Base-by-base conservation (phyloP, 2,797 vertebrate species). In the Numenius phaeopus region DNA sequence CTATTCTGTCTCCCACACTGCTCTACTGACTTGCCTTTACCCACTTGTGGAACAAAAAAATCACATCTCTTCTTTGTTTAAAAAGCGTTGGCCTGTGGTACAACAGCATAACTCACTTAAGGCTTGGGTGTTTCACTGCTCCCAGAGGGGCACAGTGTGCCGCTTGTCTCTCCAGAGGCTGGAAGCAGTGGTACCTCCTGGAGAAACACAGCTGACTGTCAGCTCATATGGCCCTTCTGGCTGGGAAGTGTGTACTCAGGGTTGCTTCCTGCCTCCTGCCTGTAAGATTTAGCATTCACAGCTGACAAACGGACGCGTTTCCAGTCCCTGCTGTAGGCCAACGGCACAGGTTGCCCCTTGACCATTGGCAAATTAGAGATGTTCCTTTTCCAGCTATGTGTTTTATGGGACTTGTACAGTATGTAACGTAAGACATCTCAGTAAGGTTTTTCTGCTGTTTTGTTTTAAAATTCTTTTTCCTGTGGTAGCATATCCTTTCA, bases 251-350 rank as follows among this genome's bases (percentile, higher is more conserved):
- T 11, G 23, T 34, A 24, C 82, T 50, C 32, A 15, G 18, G 9
- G 76, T 69, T 42, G 17, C 27, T 76, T 87, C 58, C 46, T 44
- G 5, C 52, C 55, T 40, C 9, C 18, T 70, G 52, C 52, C 39
- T n/a, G 2, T 4, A 3, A n/a, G 10, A n/a, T 30, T 62, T 52
- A 4, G 2, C 4, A 1, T 22, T 57, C 52, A 4, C 5, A 58
- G 47, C 11, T 71, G n/a, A 11, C 21, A 26, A 11, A 40, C 64
- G 90, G 65, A 50, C 27, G 2, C 9, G 30, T 15, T 65, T 20
- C 34, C 26, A 52, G 61, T 22, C 40, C 20, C 27, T 4, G 21
- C n/a, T 49, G 30, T 4, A 14, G 27, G 42, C n/a, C 37, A 23
- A 5, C 24, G 42, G 64, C 29, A 19, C 34, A 20, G 47, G 18